Base-by-base conservation (phyloP, 2,797 vertebrate species). In the Falco columbarius region DNA sequence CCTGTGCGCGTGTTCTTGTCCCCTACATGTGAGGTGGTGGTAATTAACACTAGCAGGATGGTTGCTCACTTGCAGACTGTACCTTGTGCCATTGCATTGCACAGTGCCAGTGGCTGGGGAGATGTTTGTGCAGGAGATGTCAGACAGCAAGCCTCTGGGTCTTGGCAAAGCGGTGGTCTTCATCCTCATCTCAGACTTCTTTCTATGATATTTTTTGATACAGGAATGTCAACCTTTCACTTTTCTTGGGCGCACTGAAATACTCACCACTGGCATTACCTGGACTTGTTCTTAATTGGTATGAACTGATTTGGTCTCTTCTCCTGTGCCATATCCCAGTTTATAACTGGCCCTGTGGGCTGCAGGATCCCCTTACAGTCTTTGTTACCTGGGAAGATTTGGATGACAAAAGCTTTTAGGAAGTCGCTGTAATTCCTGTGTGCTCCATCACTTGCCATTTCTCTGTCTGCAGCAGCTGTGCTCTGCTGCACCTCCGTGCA, bases 1-100 rank as follows among this genome's bases (percentile, higher is more conserved):
- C 23, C 49, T 89, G 47, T 26, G 12, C 61, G 2, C 0, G 0
- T 56, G 36, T 68, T 73, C 52, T 61, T 42, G 21, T 30, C 4
- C 2, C 18, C n/a, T 83, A 7, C 2, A 2, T 38, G 15, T 24
- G 3, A 79, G 67, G 67, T 19, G 38, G 12, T 1, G 0, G 38
- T 62, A 42, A 63, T 56, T 46, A 67, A 23, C 27, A 18, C n/a
- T 29, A 55, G 61, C 55, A 74, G 38, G 24, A 51, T 5, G 17
- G 34, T 61, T 51, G 32, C n/a, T 82, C 2, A 0, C 34, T 73
- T 61, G 30, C 26, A 86, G 46, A 15, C 54, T 55, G 16, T 47
- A 23, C 51, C 58, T 91, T 46, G 29, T 52, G 72, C 20, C 1
- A 1, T 73, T 73, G 65, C 42, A 42, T 80, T 42, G 55, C 55